Base-by-base conservation (phyloP, 2,888 invertebrate genomes). In the Matsumyia berberina region DNA sequence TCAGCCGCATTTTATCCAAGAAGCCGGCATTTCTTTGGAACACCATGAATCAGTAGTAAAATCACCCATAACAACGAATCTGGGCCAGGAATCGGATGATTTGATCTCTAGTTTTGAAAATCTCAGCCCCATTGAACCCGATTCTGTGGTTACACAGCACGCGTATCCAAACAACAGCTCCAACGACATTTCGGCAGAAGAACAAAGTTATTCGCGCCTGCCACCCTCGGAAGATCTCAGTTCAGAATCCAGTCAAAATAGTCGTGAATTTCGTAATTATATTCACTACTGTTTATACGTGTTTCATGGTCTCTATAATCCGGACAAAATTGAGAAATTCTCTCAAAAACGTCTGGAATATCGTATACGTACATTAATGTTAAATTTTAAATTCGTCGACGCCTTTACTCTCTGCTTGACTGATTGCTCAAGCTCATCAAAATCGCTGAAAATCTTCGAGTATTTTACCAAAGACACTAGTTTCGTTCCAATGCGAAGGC, bases 401-500 rank as follows among this genome's bases (percentile, higher is more conserved):
- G 92, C 92, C 17, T 92, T 92, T 57, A 89, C 88, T 57, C 87
- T 91, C 29, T 91, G 91, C 74, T 88, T 92, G 80, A 88, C 88
- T 5, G 89, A 89, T 81, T 90, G 91, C 62, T 88, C 88, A 55
- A 90, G 70, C 42, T 87, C 90, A 39, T 88, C 89, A 62, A 90
- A 90, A 58, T 89, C 91, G 3, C 88, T 92, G 0, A 91, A 91
- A 88, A 88, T 92, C 8, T 92, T 92, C 79, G 92, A 92, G 88
- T 92, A 91, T 87, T 92, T 92, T 77, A 92, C 92, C 87, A 92
- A 92, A 88, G 92, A 92, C 70, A 90, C 91, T 17, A 91, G 91
- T 72, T 91, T 91, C 70, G 91, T 92, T 70, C 92, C 92, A 11
- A 88, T 92, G 88, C 88, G 90, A 72, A 88, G 91, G 4, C 89